Base-by-base conservation (phyloP, 2,113 vertebrate genomes). In the Oncorhynchus mykiss region DNA sequence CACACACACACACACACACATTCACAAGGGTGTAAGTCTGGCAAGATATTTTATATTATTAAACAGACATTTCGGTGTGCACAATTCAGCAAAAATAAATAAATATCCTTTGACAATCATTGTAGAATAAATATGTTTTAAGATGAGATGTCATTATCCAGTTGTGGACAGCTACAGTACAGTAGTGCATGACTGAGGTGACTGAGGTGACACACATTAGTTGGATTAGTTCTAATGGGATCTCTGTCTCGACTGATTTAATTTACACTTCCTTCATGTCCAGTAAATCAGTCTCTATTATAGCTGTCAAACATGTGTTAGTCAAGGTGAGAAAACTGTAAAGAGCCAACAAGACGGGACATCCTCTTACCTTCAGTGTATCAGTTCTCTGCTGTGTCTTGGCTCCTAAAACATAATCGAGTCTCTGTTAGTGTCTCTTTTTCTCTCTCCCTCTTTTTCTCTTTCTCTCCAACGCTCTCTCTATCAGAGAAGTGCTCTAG, bases 281-380 rank as follows among this genome's bases (percentile, higher is more conserved):
- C 25, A 68, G 16, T 18, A 18, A 54, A 54, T 54, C 51, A 54
- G 20, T 70, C 74, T 75, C 73, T 14, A 71, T 72, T 29, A 31
- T 73, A 74, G 76, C 71, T 72, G 16, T 60, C n/a, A 24, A 79
- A 45, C 78, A 87, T 59, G 62, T 70, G 16, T 72, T 75, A 27
- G 4, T 12, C 24, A 81, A 74, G 71, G 51, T 75, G 39, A 66
- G 24, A 54, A 76, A 60, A 25, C 22, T 24, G 14, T 67, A 67
- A 80, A 71, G 77, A 49, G 78, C 70, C 72, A 67, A 31, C 5
- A 6, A 71, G 8, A 20, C 45, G 11, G 9, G 12, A 62, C 73
- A 76, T 73, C 25, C 39, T 60, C 87, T 88, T 91, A 93, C 93
- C 92, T 92, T 88, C 71, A 86, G n/a, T 27, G 45, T 71, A 34